phyloP scores from a whole-genome alignment of 2,113 vertebrate genomes.

The Siniperca knerii region DNA sequence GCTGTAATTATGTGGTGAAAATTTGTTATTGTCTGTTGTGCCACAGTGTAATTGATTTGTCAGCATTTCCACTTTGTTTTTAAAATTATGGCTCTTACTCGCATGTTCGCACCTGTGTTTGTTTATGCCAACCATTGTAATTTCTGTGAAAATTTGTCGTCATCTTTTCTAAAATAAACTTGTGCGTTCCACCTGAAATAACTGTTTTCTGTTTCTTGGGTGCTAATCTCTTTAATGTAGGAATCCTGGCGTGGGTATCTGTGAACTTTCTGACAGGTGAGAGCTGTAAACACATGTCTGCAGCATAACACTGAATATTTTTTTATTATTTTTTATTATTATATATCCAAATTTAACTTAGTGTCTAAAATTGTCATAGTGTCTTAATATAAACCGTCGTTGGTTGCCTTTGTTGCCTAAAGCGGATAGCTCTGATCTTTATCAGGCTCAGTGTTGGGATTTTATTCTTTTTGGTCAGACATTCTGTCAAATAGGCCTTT shows the following conservation, averaged over 20 bases:
- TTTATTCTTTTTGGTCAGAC: slow-evolving; percentile 31
- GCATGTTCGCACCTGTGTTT: background rate
- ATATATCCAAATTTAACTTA: background rate
- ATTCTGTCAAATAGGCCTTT: slow-evolving; percentile 43
- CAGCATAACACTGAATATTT: background rate
- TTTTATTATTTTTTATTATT: background rate
- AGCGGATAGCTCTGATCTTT: slow-evolving; percentile 49
- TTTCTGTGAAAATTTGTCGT: slow-evolving; percentile 18
- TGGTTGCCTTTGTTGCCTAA: slow-evolving; percentile 18
- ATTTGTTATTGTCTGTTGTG: slow-evolving; percentile 39
- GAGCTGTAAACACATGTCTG: slow-evolving; percentile 1
- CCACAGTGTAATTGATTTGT: slow-evolving; percentile 61
- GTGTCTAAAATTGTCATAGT: background rate
- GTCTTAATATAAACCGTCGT: slow-evolving; percentile 21
- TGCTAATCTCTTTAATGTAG: slow-evolving; percentile 76
- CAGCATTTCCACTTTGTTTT: slow-evolving; percentile 61
- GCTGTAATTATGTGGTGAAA: slow-evolving; percentile 63
- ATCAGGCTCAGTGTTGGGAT: slow-evolving; percentile 34
- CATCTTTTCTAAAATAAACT: slow-evolving; percentile 30
- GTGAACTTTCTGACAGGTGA: slow-evolving; percentile 96
- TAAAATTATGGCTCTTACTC: slow-evolving; percentile 15
- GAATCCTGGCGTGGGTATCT: slow-evolving; percentile 96
- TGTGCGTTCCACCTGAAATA: slow-evolving; percentile 16
- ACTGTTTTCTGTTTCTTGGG: slow-evolving; percentile 51
- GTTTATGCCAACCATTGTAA: slow-evolving; percentile 1